Evolutionary conservation across 2,888 invertebrate species (phyloP), one percentile per base, ranked within the genome.

Genomic region (Dynastes maya): DNA sequence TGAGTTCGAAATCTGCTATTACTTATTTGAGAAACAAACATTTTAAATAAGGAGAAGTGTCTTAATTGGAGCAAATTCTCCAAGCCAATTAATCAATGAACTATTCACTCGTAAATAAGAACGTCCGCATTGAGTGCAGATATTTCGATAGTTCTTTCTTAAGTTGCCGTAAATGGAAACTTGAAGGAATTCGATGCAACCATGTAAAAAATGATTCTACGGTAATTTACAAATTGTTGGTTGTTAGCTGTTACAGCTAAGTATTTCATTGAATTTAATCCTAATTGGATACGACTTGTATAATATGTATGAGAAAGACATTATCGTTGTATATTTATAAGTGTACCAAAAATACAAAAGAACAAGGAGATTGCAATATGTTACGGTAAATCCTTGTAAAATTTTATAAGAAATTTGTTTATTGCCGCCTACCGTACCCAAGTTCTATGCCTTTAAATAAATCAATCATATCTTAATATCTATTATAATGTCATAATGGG

Each of bases 181-280:
- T 70, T 70, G 70, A 13, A 29, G 32, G 70, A 51, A 70, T 70
- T 32, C 70, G 70, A 70, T 27, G 45, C 27, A 51, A 49, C 51
- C 27, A 27, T 27, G 51, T 70, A 70, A 70, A 68, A 70, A 70
- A 70, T 49, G 32, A 70, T 51, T 27, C 27, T 51, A 51, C 70
- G 11, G 70, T 70, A 70, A 70, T 70, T 70, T 70, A 70, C 70
- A 70, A 70, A 70, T 51, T 70, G 51, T 58, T 58, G 27, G 55
- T 58, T 58, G 55, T 70, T 70, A 51, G 51, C 29, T 29, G 70
- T 51, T 70, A 49, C 29, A 2, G 53, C 27, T 70, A 22, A 70
- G 51, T 70, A 70, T 51, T 27, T 70, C 51, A 70, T 11, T 22
- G 51, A 29, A 70, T 68, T 51, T 51, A 70, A 51, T 13, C 51